Conservation (phyloP, 2,113 vertebrate genomes). For the Eidolon helvum region DNA sequence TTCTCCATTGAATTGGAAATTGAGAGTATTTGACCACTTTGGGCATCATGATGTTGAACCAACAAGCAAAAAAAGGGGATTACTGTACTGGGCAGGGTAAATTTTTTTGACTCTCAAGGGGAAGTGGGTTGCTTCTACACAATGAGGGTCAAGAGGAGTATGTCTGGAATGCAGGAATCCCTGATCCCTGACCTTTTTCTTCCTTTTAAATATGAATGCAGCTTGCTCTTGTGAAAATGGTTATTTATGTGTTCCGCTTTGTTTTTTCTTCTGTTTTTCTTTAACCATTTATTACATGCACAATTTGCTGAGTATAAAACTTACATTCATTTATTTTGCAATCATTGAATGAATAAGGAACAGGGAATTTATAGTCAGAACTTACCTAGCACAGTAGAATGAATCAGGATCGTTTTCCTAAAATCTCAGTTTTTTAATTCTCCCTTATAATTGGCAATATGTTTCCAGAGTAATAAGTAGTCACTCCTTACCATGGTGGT, state of each 20-base stretch:
- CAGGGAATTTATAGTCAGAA: conserved; percentile 43
- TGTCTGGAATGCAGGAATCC: background rate
- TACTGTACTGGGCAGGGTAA: background rate
- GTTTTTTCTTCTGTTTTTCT: background rate
- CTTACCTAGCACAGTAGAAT: background rate
- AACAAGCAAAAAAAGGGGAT: background rate
- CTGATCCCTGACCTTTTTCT: background rate
- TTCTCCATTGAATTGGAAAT: background rate
- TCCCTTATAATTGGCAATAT: background rate
- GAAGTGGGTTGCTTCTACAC: background rate
- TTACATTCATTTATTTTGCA: background rate
- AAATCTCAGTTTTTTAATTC: background rate
- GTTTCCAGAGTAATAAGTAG: background rate
- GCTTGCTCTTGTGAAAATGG: background rate
- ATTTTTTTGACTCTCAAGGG: background rate
- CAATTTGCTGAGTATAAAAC: background rate
- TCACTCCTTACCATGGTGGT: background rate
- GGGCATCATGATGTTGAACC: background rate
- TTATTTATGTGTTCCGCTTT: background rate
- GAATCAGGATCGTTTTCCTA: background rate
- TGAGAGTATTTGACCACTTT: background rate
- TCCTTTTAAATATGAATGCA: background rate
- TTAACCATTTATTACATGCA: background rate
- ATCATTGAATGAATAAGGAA: background rate
- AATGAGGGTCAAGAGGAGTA: background rate